phyloP scores from a whole-genome alignment of 1,140 invertebrate species.

The Lepidurus couesii region DNA sequence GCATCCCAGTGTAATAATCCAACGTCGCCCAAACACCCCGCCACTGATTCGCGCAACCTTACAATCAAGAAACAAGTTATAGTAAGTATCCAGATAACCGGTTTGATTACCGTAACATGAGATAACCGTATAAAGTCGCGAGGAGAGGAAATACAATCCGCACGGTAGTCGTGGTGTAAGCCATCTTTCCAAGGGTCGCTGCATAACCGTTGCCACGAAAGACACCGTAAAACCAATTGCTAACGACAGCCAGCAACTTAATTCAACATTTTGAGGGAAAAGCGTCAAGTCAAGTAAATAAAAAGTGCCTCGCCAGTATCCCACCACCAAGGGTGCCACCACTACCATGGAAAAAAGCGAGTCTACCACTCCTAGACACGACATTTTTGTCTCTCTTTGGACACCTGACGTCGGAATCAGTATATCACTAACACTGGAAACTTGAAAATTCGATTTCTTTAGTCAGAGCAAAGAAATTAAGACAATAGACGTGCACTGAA shows the following conservation, averaged over 20 bases:
- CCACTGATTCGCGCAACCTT: constrained; percentile 71
- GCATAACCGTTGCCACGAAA: constrained; percentile 56
- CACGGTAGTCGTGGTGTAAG: constrained; percentile 41
- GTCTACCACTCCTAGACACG: constrained; percentile 58
- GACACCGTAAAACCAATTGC: constrained; percentile 61
- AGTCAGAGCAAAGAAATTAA: too few species aligned
- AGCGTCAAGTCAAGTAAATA: constrained; percentile 66
- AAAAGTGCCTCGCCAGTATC: constrained; percentile 81
- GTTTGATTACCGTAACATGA: constrained; percentile 53
- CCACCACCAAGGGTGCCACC: constrained; percentile 69
- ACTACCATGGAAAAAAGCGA: constrained; percentile 61
- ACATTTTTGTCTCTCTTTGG: background rate
- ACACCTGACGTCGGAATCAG: background rate
- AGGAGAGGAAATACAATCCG: constrained; percentile 59
- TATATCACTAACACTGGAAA: background rate
- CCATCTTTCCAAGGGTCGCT: constrained; percentile 26
- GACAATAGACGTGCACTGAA: too few species aligned
- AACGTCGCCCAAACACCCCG: constrained; percentile 70
- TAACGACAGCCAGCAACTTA: constrained; percentile 60
- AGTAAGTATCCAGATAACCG: background rate
- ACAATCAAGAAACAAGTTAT: constrained; percentile 41
- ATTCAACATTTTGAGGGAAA: constrained; percentile 52
- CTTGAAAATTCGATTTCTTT: background rate
- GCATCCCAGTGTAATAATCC: constrained; percentile 59
- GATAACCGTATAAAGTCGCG: constrained; percentile 64